These are phyloP conservation scores for Ernsta delagoae DNA, from an alignment of 2,888 invertebrate genomes.

Conservation along the genomic window DNA sequence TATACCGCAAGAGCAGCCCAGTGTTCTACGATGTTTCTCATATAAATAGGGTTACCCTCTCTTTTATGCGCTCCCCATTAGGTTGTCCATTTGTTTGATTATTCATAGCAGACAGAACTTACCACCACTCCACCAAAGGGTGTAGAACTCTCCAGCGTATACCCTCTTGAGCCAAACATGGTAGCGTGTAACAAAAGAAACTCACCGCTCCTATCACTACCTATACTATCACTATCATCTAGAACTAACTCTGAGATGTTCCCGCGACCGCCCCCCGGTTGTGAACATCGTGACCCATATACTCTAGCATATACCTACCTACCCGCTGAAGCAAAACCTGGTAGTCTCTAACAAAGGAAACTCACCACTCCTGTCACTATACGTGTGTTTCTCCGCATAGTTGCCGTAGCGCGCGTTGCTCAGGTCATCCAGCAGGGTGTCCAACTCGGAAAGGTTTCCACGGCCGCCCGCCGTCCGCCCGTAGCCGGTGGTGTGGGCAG, in stretches of 20 bases:
- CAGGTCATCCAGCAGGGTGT: slow-evolving; percentile 95
- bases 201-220: slow-evolving; percentile 69
- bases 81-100: too few relatives aligned
- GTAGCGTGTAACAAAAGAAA: slow-evolving; percentile 21
- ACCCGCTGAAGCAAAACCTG: too few relatives aligned
- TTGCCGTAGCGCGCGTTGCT: slow-evolving; percentile 89
- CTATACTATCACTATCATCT: slow-evolving; percentile 87
- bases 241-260: slow-evolving; percentile 96
- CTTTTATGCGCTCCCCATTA: too few relatives aligned
- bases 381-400: slow-evolving; percentile 67
- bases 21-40: too few relatives aligned
- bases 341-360: too few relatives aligned
- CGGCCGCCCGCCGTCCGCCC: slow-evolving; percentile 62
- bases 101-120: too few relatives aligned
- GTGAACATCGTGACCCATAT: slow-evolving; percentile 38
- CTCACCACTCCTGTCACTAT: slow-evolving; percentile 69
- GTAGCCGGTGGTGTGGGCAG: slow-evolving; percentile 52
- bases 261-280: slow-evolving; percentile 67
- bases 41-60: too few relatives aligned
- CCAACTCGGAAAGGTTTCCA: slow-evolving; percentile 95
- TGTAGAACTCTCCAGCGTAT: too few relatives aligned
- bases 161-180: too few relatives aligned
- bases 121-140: too few relatives aligned
- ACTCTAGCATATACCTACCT: too few relatives aligned
- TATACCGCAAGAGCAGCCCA: too few relatives aligned